A percentile compares a stretch with the other conserved stretches of the same genome.
Conservation (phyloP, 2,888 invertebrate species). For the Pandemis corylana region DNA sequence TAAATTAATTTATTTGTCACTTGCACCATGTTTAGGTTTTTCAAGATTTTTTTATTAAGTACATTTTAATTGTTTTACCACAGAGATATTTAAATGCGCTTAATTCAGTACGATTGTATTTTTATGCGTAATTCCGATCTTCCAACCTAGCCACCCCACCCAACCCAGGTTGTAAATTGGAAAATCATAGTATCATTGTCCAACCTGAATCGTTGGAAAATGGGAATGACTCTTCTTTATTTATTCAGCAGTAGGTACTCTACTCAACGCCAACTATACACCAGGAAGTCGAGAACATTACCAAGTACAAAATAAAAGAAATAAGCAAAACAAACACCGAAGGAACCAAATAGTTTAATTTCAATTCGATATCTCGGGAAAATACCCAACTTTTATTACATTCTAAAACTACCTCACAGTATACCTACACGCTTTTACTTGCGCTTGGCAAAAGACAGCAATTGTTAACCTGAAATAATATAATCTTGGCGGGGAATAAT, state of each 20-base stretch:
- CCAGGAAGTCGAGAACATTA: background rate
- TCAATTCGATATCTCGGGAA: constrained; percentile 6
- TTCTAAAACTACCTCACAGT: constrained; percentile 1
- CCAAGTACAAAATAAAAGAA: background rate
- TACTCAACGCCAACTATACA: background rate
- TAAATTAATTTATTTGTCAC: too few species aligned
- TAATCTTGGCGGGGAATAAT: background rate
- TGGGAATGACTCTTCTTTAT: too few species aligned
- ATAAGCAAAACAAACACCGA: background rate
- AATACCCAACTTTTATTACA: constrained; percentile 10
- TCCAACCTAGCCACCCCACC: too few species aligned
- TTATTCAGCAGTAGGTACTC: background rate
- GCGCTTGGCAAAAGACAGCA: background rate
- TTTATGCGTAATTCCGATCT: too few species aligned
- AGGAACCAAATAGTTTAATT: background rate
- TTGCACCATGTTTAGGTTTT: too few species aligned
- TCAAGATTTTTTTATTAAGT: too few species aligned
- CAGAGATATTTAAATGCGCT: too few species aligned
- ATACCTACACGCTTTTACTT: background rate
- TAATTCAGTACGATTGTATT: too few species aligned
- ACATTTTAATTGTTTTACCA: too few species aligned
- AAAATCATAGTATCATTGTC: too few species aligned
- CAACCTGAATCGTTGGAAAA: too few species aligned
- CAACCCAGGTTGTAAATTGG: too few species aligned
- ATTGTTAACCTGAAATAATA: background rate